Evolutionary conservation across 2,113 vertebrate genomes (phyloP).

Genomic region (Plotosus lineatus): DNA sequence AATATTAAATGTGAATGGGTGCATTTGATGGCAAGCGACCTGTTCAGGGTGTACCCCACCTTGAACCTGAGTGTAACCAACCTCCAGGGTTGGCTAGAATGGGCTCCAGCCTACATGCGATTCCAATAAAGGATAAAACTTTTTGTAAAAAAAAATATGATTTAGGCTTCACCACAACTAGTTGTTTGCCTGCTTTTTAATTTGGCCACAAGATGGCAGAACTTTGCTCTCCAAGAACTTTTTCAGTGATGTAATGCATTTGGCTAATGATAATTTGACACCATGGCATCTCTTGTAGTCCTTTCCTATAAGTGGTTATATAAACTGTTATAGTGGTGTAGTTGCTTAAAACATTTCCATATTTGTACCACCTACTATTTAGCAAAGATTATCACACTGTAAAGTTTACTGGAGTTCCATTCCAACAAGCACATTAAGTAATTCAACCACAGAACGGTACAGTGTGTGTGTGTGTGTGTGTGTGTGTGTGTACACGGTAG

Average conservation of each 20-base stretch:
- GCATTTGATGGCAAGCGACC: no score
- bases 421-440: constrained; percentile 3
- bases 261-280: neutral
- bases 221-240: neutral
- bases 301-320: neutral
- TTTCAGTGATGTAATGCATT: neutral
- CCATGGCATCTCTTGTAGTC: neutral
- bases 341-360: neutral
- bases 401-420: neutral
- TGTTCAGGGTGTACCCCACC: no score
- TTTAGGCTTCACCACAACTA: neutral
- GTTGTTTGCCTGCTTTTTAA: neutral
- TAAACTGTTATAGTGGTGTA: neutral
- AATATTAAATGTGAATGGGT: no score
- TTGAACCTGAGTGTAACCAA: no score
- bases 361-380: neutral
- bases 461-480: constrained; percentile 28
- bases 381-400: neutral
- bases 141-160: no score
- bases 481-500: constrained; percentile 18
- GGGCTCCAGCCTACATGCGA: no score
- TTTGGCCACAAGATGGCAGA: constrained; percentile 54
- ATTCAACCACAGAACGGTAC: neutral
- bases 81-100: no score
- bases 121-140: no score